These are phyloP conservation scores for Ptilodon capucinus DNA, from an alignment of 2,888 invertebrate species.

Conservation along the genomic window DNA sequence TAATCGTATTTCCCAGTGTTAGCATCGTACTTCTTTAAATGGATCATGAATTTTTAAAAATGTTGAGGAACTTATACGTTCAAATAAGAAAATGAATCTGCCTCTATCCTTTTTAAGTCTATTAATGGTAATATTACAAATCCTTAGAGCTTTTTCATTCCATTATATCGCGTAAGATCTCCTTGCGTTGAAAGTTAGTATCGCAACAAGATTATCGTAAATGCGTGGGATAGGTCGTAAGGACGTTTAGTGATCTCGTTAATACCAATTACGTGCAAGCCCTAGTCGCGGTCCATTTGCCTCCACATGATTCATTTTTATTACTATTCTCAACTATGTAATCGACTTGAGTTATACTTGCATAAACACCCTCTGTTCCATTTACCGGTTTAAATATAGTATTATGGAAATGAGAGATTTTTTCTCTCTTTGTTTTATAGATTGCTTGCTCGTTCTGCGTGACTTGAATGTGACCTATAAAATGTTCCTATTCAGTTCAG, in stretches of 20 bases:
- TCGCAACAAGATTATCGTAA: not conserved
- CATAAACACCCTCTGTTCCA: not conserved
- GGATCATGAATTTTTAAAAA: too few relatives aligned
- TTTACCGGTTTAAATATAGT: constrained; percentile 13
- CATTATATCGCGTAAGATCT: not conserved
- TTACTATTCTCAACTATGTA: not conserved
- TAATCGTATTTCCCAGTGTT: too few relatives aligned
- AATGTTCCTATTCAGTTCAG: too few relatives aligned
- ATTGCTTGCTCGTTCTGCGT: constrained; percentile 15
- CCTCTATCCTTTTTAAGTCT: not conserved
- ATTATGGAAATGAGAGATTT: constrained; percentile 16
- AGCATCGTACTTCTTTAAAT: too few relatives aligned
- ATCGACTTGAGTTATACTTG: not conserved
- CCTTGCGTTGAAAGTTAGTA: not conserved
- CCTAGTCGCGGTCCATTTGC: constrained; percentile 8
- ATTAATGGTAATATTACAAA: not conserved
- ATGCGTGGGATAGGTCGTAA: not conserved
- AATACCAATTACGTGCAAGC: constrained; percentile 1
- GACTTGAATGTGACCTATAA: constrained; percentile 10
- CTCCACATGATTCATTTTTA: constrained; percentile 13
- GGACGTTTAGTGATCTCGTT: constrained; percentile 5
- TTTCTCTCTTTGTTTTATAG: constrained; percentile 6
- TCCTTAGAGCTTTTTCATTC: not conserved
- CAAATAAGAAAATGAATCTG: too few relatives aligned
- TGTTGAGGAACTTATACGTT: too few relatives aligned